These are phyloP conservation scores for Nephotettix cincticeps DNA, from an alignment of 1,140 invertebrate species.

Conservation along the genomic window DNA sequence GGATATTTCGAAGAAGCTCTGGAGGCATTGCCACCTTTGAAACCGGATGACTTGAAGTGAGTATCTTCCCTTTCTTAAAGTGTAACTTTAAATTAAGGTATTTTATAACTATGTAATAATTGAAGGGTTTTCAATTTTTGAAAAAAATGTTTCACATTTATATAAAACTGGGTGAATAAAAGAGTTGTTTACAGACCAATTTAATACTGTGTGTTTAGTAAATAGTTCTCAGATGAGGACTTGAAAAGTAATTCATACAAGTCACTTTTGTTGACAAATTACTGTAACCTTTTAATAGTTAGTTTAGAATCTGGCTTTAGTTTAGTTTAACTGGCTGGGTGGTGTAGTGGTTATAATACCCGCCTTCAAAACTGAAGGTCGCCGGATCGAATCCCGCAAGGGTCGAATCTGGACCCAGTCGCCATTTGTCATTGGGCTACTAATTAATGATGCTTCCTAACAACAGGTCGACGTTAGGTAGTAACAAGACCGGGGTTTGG, in stretches of 20 bases:
- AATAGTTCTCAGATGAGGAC: not conserved
- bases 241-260: not conserved
- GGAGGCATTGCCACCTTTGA: constrained; percentile 56
- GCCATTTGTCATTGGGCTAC: too few species aligned
- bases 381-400: too few species aligned
- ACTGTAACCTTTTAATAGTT: not conserved
- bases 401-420: too few species aligned
- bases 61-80: constrained; percentile 23
- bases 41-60: constrained; percentile 50
- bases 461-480: too few species aligned
- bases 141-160: too few species aligned
- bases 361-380: too few species aligned
- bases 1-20: constrained; percentile 61
- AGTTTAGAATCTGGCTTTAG: too few species aligned
- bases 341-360: too few species aligned
- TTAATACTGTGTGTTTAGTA: not conserved
- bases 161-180: too few species aligned
- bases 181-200: not conserved
- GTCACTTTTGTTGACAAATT: not conserved
- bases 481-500: too few species aligned
- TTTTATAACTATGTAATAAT: not conserved
- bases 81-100: not conserved
- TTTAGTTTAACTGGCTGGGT: too few species aligned
- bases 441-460: too few species aligned
- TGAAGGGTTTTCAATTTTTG: not conserved